Conservation (phyloP, 2,113 vertebrate genomes). For the Talpa occidentalis region DNA sequence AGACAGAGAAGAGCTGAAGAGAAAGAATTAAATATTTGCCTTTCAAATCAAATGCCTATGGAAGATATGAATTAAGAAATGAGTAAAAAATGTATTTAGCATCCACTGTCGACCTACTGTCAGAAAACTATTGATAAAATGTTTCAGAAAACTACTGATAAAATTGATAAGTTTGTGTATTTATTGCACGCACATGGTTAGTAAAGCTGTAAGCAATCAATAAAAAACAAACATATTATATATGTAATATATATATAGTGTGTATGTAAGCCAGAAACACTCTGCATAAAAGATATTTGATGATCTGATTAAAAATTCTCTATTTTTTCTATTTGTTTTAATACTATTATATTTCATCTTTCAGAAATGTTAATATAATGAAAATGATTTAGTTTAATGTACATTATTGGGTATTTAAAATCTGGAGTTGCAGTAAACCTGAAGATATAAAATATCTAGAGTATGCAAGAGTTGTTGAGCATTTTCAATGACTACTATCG, state of each 20-base stretch:
- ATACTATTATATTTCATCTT: not conserved
- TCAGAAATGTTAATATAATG: not conserved
- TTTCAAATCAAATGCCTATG: not conserved
- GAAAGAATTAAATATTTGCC: not conserved
- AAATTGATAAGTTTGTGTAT: not conserved
- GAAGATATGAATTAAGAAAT: not conserved
- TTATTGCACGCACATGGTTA: not conserved
- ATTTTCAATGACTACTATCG: not conserved
- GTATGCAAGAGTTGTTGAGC: not conserved
- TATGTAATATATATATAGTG: too few species aligned
- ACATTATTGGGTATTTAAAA: not conserved
- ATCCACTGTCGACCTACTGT: not conserved
- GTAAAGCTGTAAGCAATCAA: not conserved
- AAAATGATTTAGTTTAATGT: not conserved
- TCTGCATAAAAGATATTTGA: not conserved
- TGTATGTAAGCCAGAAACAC: not conserved
- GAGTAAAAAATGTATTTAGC: not conserved
- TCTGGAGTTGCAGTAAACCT: not conserved
- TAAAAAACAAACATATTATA: too few species aligned
- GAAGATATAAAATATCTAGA: constrained; percentile 37
- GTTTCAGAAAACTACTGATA: not conserved
- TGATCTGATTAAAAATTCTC: not conserved
- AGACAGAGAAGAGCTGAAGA: not conserved
- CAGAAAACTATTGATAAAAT: not conserved
- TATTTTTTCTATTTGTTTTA: not conserved